These are phyloP conservation scores for Cydia fagiglandana DNA, from an alignment of 1,140 invertebrate genomes.

Conservation along the genomic window DNA sequence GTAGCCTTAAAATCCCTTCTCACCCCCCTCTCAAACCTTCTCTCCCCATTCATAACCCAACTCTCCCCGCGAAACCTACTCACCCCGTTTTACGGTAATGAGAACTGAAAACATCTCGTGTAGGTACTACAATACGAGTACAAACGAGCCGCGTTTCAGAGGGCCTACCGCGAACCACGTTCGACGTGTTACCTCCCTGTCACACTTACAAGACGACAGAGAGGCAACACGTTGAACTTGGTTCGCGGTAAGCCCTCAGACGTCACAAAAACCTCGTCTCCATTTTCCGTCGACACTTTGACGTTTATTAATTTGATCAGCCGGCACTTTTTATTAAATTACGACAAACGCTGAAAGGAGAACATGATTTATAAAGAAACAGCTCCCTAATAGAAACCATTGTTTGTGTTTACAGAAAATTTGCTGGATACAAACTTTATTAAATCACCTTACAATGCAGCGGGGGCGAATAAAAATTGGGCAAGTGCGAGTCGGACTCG, in stretches of 20 bases:
- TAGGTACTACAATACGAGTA: conserved; percentile 11
- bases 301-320: conserved; percentile 47
- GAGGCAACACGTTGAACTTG: no score
- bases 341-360: conserved; percentile 38
- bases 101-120: not conserved
- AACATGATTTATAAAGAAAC: conserved; percentile 32
- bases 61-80: no score
- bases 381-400: conserved; percentile 32
- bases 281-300: conserved; percentile 36
- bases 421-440: conserved; percentile 21
- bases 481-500: no score
- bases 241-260: no score
- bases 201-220: no score
- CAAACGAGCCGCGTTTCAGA: conserved; percentile 1
- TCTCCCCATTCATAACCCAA: no score
- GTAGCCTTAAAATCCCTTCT: no score
- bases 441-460: conserved; percentile 12
- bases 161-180: no score
- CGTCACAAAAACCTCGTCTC: not conserved
- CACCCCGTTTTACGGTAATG: no score
- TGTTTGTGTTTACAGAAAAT: conserved; percentile 32
- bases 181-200: no score
- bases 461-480: conserved; percentile 6
- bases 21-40: no score
- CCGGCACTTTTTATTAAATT: conserved; percentile 46